Base-by-base conservation (phyloP, 2,888 invertebrate genomes). In the Petrolisthes manimaculis region DNA sequence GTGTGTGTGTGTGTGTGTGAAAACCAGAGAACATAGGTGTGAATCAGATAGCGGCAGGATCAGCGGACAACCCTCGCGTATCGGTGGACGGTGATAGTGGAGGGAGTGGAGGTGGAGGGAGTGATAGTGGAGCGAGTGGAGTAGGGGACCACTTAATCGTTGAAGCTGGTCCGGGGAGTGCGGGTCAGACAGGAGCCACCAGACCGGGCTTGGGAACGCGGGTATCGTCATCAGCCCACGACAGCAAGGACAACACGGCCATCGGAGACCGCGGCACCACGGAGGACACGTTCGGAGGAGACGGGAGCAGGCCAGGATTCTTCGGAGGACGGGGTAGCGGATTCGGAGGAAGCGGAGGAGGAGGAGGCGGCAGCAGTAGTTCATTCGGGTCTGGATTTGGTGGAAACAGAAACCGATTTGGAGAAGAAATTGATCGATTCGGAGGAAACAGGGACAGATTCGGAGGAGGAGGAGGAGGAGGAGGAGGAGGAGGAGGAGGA, bases 151-250 rank as follows among this genome's bases (percentile, higher is more conserved):
- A 37, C 37, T 1, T 24, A n/a, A 74, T 67, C 37, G 53, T 24
- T 18, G 78, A 61, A 5, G 56, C 75, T 5, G 75, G 54, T 5
- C 79, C 86, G 4, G 86, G 86, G 0, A 82, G 83, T 61, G 83
- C 86, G 6, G 86, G 86, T 4, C 86, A 83, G 54, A 86, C 83
- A 4, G 86, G 86, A 94, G 4, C 93, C 94, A 91, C n/a, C 74
- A 61, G 83, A 3, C 86, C 86, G 5, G 81, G 80, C 37, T n/a
- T 69, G 18, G 37, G 51, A 81, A 14, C 14, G 77, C 51, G n/a
- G 53, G 77, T 53, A 53, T 12, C 9, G n/a, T 5, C 77, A 4
- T 5, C 75, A 0, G 24, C 12, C 4, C 5, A 9, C 75, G 14
- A n/a, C 71, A 71, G 14, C 71, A 71, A 8, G 4, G n/a, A 18